Percentiles rank a stretch among this genome's conserved stretches.
phyloP scores from a whole-genome alignment of 2,888 invertebrate species.

The Hirtodrosophila trivittata region DNA sequence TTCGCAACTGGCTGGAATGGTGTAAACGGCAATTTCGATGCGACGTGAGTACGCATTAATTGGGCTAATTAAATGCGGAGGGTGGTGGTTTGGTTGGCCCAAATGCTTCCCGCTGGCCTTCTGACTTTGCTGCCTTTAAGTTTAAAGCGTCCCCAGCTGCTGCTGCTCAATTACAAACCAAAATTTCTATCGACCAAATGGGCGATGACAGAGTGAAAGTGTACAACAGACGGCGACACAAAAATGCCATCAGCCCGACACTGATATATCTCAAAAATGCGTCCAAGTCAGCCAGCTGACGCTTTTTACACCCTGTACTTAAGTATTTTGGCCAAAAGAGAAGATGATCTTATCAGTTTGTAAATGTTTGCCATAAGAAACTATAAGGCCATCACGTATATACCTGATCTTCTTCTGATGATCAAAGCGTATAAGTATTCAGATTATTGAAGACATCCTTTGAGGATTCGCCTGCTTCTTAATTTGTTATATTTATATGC shows the following conservation, averaged over 20 bases:
- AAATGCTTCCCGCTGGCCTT: slow-evolving; percentile 3
- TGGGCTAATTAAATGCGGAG: slow-evolving; percentile 61
- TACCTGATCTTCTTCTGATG: no score
- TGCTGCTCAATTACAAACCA: slow-evolving; percentile 43
- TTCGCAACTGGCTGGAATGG: slow-evolving; percentile 6
- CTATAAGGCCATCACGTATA: no score
- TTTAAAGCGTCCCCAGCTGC: slow-evolving; percentile 34
- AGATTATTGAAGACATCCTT: no score
- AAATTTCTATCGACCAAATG: slow-evolving; percentile 50
- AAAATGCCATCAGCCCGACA: slow-evolving; percentile 63
- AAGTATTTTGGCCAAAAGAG: no score
- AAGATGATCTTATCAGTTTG: no score
- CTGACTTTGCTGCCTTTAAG: slow-evolving; percentile 46
- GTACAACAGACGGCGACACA: slow-evolving; percentile 35
- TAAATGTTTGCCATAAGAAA: no score
- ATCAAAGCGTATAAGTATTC: no score
- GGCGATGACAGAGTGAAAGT: slow-evolving; percentile 68
- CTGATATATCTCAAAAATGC: slow-evolving; percentile 59
- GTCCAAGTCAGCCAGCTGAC: slow-evolving; percentile 29
- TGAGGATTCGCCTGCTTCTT: no score
- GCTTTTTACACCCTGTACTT: slow-evolving; percentile 24
- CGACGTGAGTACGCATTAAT: slow-evolving; percentile 63
- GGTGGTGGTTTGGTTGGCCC: background rate
- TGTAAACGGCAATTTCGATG: slow-evolving; percentile 39
- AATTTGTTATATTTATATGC: no score